These are phyloP conservation scores for Aphidoletes aphidimyza DNA, from an alignment of 2,888 invertebrate species.

Conservation along the genomic window DNA sequence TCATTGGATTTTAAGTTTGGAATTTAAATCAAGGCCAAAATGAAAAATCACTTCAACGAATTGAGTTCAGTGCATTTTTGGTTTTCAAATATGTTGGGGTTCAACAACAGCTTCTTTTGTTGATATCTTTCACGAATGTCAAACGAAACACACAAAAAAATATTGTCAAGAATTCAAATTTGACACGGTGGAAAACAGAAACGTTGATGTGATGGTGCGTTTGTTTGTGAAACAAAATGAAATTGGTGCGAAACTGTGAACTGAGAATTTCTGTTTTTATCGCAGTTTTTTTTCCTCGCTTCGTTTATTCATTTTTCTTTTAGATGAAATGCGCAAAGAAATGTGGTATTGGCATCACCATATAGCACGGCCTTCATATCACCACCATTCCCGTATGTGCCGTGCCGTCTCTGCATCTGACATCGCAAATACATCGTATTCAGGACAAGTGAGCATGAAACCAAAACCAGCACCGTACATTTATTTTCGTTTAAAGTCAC, in stretches of 20 bases:
- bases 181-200: neutral
- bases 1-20: neutral
- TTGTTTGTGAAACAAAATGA: neutral
- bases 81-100: neutral
- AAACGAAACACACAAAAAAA: neutral
- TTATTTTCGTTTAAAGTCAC: slow-evolving; percentile 29
- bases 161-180: neutral
- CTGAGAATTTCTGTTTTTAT: neutral
- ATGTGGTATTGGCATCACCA: neutral
- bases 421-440: neutral
- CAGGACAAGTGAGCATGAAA: neutral
- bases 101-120: too few species aligned
- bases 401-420: neutral
- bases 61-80: neutral
- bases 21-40: neutral
- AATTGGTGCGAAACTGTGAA: neutral
- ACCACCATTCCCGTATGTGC: neutral
- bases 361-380: neutral
- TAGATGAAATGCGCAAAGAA: too few species aligned
- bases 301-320: too few species aligned
- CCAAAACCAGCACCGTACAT: neutral
- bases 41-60: neutral
- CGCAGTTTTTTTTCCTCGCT: neutral
- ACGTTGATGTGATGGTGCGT: neutral
- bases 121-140: too few species aligned